Evolutionary conservation across 53 echinoderm and acorn worm genomes (phyloP), one percentile per base, ranked within the genome.

Genomic region (Antedon mediterranea): DNA sequence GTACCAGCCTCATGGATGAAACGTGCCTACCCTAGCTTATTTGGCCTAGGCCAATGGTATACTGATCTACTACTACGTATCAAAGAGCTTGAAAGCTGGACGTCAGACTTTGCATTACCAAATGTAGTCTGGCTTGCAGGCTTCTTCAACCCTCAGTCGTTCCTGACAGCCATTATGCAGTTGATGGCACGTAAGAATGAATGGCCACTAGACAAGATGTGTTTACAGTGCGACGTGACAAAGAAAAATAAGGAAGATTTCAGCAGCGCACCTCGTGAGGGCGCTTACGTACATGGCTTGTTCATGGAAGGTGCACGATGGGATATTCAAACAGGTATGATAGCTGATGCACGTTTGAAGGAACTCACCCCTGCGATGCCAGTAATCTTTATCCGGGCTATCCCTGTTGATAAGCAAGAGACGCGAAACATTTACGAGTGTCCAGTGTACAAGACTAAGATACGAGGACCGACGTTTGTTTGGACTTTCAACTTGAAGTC

Each of bases 161-260:
- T 95, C 89, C 79, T 95, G 34, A 95, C 97, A 0, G 97, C 97
- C 42, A 95, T 95, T 80, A 95, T 95, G 97, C 97, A 95, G 91
- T 91, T 97, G 78, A 95, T 91, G 91, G 97, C 97, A 13, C 91
- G 97, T 44, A 95, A 92, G 85, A 95, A 95, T 72, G 97, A 95
- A 82, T 95, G 97, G 97, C 97, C 97, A 18, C 75, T 95, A 80
- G 97, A 95, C 78, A 95, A 95, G 84, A 95, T 95, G 97, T 91
- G 91, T 41, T 83, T 95, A 80, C 97, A 95, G 90, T 95, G 97
- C 43, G 97, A 95, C 79, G 97, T 95, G 74, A 95, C 97, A 80
- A 95, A 95, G 88, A 95, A 95, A 85, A 92, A 92, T 89, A 95
- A 87, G 80, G 97, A 95, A 34, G 97, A 95, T 85, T 92, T 95